Base-by-base conservation (phyloP, 2,113 vertebrate genomes). In the Macquaria australasica region DNA sequence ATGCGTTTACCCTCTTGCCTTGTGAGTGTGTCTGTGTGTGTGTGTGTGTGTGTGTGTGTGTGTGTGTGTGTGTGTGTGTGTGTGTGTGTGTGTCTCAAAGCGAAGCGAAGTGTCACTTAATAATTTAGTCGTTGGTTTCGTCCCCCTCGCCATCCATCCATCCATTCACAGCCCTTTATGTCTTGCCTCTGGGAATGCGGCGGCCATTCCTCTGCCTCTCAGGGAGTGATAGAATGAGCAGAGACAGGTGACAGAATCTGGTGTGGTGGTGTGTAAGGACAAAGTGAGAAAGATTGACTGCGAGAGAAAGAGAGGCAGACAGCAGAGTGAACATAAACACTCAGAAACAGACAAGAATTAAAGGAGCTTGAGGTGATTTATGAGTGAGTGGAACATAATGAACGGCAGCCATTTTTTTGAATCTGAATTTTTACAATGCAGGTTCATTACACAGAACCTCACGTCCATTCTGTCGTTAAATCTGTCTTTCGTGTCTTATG, bases 81-180 rank as follows among this genome's bases (percentile, higher is more conserved):
- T 82, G 86, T 84, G 86, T 84, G 87, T 86, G 86, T 84, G 87
- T 86, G 89, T 87, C 83, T 89, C 84, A 84, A 85, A 83, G 89
- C 59, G 74, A 91, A 86, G 88, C 77, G 48, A 87, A 91, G 87
- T 90, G 92, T 94, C 93, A 84, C 87, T 95, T 93, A 95, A 95
- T 95, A 94, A 95, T 95, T 95, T 93, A 95, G 92, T 58, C 77
- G 39, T 69, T 87, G 92, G 91, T 92, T 93, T 91, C 77, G 92
- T 92, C 93, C 88, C 93, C 84, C 66, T 87, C 63, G 21, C 88
- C 84, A 81, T 91, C 82, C 89, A 88, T 90, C 89, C 86, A 82
- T 90, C 92, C 91, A 89, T 95, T 92, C 92, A 84, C 89, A 58
- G 86, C 91, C 84, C 92, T 93, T 94, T 93, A 93, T 91, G 91